Conservation (phyloP, 2,797 vertebrate species). For the Acanthurus lineatus region DNA sequence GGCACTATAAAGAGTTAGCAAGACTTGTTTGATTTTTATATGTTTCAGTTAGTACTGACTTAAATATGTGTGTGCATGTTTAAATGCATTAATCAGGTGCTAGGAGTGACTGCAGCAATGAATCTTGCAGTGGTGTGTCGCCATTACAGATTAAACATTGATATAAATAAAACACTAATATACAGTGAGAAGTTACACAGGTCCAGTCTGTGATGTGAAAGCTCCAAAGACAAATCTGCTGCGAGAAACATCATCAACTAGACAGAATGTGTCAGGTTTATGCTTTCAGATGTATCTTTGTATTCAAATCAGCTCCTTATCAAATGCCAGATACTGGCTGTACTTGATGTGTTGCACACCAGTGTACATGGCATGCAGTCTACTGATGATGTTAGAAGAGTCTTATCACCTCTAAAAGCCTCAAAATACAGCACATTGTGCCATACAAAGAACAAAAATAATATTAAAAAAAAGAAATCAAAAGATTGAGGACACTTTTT, state of each 20-base stretch:
- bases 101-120: not conserved
- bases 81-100: not conserved
- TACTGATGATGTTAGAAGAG: slow-evolving; percentile 36
- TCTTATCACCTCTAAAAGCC: slow-evolving; percentile 51
- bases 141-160: slow-evolving; percentile 1
- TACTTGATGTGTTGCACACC: slow-evolving; percentile 44
- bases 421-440: slow-evolving; percentile 38
- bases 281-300: slow-evolving; percentile 31
- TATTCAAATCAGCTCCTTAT: slow-evolving; percentile 54
- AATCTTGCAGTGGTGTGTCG: not conserved
- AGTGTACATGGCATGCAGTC: slow-evolving; percentile 40
- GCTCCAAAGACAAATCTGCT: slow-evolving; percentile 48
- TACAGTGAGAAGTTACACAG: slow-evolving; percentile 10
- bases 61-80: not conserved
- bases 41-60: slow-evolving; percentile 5
- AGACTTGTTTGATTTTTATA: not conserved
- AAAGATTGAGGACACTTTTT: slow-evolving; percentile 50
- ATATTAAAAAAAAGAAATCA: slow-evolving; percentile 17
- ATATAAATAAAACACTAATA: slow-evolving; percentile 29
- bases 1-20: not conserved
- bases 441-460: slow-evolving; percentile 7
- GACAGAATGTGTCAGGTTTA: slow-evolving; percentile 44
- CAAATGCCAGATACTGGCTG: slow-evolving; percentile 46
- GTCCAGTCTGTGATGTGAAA: slow-evolving; percentile 41
- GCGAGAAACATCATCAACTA: slow-evolving; percentile 27